Evolutionary conservation across 37 sponge, comb jelly and placozoan species (phyloP), one percentile per base, ranked within the genome.

Genomic region (Aphrocallistes beatrix): DNA sequence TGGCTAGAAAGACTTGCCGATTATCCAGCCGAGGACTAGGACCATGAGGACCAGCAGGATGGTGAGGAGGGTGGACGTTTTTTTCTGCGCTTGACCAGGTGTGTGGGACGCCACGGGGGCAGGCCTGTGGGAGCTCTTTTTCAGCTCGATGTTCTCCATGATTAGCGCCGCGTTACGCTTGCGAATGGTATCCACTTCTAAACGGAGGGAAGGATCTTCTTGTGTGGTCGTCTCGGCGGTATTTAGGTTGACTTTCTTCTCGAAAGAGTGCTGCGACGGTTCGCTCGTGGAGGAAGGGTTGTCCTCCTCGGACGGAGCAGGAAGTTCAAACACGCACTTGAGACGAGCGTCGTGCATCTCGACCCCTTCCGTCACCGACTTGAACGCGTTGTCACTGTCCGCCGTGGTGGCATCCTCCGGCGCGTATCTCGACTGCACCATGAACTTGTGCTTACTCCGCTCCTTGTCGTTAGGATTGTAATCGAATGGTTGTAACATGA

Each of bases 361-460:
- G 6, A 60, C 75, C 34, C 75, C 75, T 6, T 21, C 75, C 34
- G 10, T 6, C 6, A 60, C 3, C 28, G 25, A 19, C 75, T 60
- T 60, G n/a, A 60, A 60, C 34, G 75, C 75, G 75, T 60, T 60
- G 75, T 60, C 51, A 16, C 51, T 50, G n/a, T 84, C 85, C 32
- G 86, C 51, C 13, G 25, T n/a, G 23, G 39, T 37, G 38, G 37
- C 83, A 9, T 90, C 87, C 0, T 37, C 39, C n/a, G 94, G 91
- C 0, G 90, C 87, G 85, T 82, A 89, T 91, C 93, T 91, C 0
- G 98, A 87, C 88, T 97, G 98, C 25, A 97, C 98, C 98, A 97
- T 97, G 85, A 97, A 97, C 86, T 97, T 97, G 91, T 97, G 98
- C 50, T 94, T 94, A 38, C 49, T 86, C 50, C 87, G 69, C 25